Conservation (phyloP, 1,140 invertebrate species). For the Neotoxoptera formosana region DNA sequence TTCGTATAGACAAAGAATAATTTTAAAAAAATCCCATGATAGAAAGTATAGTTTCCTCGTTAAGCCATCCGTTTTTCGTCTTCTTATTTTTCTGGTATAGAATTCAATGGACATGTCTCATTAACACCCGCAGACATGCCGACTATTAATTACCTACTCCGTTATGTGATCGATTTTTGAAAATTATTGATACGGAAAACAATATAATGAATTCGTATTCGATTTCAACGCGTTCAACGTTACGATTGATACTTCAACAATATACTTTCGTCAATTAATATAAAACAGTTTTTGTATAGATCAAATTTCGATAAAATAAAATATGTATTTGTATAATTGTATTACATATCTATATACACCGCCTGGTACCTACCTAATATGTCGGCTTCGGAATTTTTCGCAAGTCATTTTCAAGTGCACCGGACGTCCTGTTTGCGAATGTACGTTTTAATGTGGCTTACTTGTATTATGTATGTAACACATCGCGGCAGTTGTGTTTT, state of each 20-base stretch:
- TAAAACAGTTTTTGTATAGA: background rate
- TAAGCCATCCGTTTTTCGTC: background rate
- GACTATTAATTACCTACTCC: background rate
- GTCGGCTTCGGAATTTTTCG: background rate
- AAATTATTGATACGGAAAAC: conserved; percentile 25
- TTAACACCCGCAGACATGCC: background rate
- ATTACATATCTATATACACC: background rate
- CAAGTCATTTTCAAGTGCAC: conserved; percentile 41
- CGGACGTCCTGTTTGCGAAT: conserved; percentile 16
- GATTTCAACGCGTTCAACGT: background rate
- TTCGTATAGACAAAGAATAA: background rate
- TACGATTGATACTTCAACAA: background rate
- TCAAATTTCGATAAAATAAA: background rate
- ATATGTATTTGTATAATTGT: too few relatives aligned
- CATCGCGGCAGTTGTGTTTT: background rate
- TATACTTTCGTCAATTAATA: background rate
- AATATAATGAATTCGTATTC: background rate
- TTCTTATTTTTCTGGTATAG: background rate
- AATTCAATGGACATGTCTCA: conserved; percentile 22
- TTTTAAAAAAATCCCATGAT: background rate
- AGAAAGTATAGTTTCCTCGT: conserved; percentile 29
- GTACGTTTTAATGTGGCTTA: background rate
- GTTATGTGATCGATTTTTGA: conserved; percentile 17
- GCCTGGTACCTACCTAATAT: too few relatives aligned
- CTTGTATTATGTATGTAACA: background rate